These are phyloP conservation scores for Luehdorfia chinensis DNA, from an alignment of 1,140 invertebrate species.

Conservation along the genomic window DNA sequence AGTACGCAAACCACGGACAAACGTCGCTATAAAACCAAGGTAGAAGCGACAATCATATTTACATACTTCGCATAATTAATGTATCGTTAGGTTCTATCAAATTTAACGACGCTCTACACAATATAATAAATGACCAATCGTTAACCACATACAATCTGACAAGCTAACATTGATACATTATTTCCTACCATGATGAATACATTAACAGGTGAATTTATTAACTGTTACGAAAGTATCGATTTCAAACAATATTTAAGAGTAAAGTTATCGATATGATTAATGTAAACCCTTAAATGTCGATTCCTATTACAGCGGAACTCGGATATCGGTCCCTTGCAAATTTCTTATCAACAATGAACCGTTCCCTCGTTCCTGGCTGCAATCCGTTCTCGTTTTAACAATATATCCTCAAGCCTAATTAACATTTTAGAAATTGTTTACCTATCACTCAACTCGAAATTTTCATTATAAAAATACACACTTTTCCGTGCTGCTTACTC, in stretches of 20 bases:
- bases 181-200: conserved; percentile 69
- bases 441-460: conserved; percentile 48
- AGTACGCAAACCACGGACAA: conserved; percentile 25
- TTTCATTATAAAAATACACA: conserved; percentile 72
- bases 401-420: conserved; percentile 49
- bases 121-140: conserved; percentile 63
- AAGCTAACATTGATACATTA: conserved; percentile 72
- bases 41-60: conserved; percentile 61
- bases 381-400: conserved; percentile 39
- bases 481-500: conserved; percentile 44
- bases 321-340: conserved; percentile 34
- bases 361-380: conserved; percentile 29
- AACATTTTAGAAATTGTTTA: conserved; percentile 52
- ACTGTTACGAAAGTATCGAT: conserved; percentile 60
- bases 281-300: conserved; percentile 45
- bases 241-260: conserved; percentile 68
- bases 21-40: conserved; percentile 35
- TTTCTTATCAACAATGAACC: conserved; percentile 50
- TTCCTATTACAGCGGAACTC: conserved; percentile 45
- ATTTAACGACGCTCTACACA: conserved; percentile 67
- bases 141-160: conserved; percentile 68
- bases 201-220: conserved; percentile 73
- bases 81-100: conserved; percentile 57
- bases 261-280: conserved; percentile 72
- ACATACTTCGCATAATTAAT: conserved; percentile 54